phyloP scores from a whole-genome alignment of 2,888 invertebrate genomes.

The Eupithecia exiguata region DNA sequence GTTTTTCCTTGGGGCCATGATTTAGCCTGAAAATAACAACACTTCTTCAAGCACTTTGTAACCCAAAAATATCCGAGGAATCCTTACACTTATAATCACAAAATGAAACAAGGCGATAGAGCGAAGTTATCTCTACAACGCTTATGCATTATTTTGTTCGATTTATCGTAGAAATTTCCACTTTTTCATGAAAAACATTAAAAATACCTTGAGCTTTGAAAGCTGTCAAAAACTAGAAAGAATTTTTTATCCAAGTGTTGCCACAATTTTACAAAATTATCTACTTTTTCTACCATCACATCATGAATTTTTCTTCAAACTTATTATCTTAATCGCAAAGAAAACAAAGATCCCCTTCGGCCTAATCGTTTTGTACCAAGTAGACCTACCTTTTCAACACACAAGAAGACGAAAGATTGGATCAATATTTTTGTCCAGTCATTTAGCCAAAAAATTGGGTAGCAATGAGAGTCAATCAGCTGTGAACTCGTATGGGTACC shows the following conservation, averaged over 20 bases:
- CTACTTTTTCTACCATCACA: slow-evolving; percentile 7
- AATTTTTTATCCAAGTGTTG: slow-evolving; percentile 36
- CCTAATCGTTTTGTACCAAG: not conserved
- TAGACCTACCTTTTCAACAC: not conserved
- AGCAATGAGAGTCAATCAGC: no score
- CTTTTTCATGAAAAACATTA: slow-evolving; percentile 55
- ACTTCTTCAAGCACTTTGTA: slow-evolving; percentile 71
- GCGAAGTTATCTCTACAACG: slow-evolving; percentile 35
- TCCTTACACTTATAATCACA: slow-evolving; percentile 55
- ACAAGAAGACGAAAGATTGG: not conserved
- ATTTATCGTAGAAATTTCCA: slow-evolving; percentile 44
- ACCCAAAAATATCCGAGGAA: slow-evolving; percentile 73
- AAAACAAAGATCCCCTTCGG: no score
- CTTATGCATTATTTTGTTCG: slow-evolving; percentile 55
- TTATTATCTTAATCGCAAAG: no score
- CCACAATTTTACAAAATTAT: slow-evolving; percentile 21
- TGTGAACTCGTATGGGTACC: no score
- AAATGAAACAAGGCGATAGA: slow-evolving; percentile 37
- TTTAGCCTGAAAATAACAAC: slow-evolving; percentile 79
- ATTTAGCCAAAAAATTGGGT: no score
- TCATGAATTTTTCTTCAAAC: not conserved
- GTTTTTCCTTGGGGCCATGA: slow-evolving; percentile 98
- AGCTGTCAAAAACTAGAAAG: slow-evolving; percentile 82
- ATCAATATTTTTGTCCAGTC: no score
- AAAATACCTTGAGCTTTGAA: slow-evolving; percentile 77